Percentiles rank a stretch among this genome's conserved stretches.
Conservation (phyloP, 2,797 vertebrate genomes). For the Melanotaenia pygmaea region DNA sequence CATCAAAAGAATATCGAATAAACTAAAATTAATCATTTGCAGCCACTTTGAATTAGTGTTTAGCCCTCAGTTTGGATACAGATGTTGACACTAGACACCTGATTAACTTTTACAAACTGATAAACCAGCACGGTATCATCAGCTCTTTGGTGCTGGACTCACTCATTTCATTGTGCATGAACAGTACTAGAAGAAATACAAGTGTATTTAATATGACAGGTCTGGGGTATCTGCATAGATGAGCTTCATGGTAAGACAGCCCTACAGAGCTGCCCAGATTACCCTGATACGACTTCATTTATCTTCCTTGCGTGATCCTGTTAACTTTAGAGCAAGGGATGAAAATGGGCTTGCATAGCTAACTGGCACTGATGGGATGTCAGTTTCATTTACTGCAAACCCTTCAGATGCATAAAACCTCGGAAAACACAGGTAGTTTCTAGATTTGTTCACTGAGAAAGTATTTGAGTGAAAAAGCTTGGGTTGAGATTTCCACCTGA, state of each 20-base stretch:
- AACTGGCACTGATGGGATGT: slow-evolving; percentile 19
- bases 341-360: slow-evolving; percentile 37
- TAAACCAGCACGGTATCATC: not conserved
- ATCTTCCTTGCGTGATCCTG: not conserved
- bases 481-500: no score
- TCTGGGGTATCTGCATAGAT: slow-evolving; percentile 30
- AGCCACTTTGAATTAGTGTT: no score
- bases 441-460: slow-evolving; percentile 3
- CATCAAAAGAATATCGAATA: no score
- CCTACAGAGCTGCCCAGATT: not conserved
- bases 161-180: slow-evolving; percentile 5
- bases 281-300: slow-evolving; percentile 3
- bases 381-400: no score
- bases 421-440: slow-evolving; percentile 1
- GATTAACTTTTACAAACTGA: not conserved
- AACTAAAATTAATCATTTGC: no score
- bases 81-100: not conserved
- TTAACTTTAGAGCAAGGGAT: slow-evolving; percentile 19
- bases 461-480: slow-evolving; percentile 26
- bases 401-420: no score
- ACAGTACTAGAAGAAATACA: not conserved
- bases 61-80: not conserved
- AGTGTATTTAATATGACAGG: slow-evolving; percentile 48
- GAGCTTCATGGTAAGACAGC: slow-evolving; percentile 1
- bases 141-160: no score